Evolutionary conservation across 2,888 invertebrate species (phyloP).

Genomic region (Pollenia amentaria): DNA sequence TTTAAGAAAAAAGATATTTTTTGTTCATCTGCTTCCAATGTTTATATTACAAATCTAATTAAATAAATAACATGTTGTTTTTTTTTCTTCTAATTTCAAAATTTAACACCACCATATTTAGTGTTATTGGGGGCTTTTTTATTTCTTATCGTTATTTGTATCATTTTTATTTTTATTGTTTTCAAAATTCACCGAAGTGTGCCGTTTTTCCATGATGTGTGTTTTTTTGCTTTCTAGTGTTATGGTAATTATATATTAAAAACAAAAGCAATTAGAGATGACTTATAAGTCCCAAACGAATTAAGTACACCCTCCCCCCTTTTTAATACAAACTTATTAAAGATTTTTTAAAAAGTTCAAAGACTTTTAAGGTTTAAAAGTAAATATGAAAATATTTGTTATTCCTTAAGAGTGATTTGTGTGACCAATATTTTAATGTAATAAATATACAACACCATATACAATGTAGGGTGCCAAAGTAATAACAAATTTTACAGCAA

Average conservation of each 20-base stretch:
- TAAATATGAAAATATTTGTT: not conserved
- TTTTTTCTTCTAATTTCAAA: conserved; percentile 32
- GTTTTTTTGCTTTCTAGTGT: conserved; percentile 53
- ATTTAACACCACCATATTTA: conserved; percentile 40
- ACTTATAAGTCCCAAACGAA: conserved; percentile 21
- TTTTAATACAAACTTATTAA: not conserved
- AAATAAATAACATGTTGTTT: not conserved
- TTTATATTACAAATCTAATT: conserved; percentile 9
- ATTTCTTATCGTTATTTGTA: conserved; percentile 14
- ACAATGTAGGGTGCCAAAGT: conserved; percentile 33
- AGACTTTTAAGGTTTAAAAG: not conserved
- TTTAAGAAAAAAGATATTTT: not conserved
- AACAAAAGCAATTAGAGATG: conserved; percentile 8
- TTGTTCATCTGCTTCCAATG: not conserved
- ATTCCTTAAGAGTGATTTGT: not conserved
- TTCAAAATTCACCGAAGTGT: conserved; percentile 67
- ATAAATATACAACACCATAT: not conserved
- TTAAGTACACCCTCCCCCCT: not conserved
- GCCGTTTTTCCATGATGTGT: conserved; percentile 21
- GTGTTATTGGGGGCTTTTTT: not conserved
- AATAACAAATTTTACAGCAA: conserved; percentile 38
- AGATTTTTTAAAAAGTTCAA: not conserved
- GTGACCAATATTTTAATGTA: too few relatives aligned
- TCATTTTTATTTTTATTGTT: conserved; percentile 28
- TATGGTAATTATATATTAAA: conserved; percentile 56